Conservation (phyloP, 2,113 vertebrate species). For the Passerina amoena region DNA sequence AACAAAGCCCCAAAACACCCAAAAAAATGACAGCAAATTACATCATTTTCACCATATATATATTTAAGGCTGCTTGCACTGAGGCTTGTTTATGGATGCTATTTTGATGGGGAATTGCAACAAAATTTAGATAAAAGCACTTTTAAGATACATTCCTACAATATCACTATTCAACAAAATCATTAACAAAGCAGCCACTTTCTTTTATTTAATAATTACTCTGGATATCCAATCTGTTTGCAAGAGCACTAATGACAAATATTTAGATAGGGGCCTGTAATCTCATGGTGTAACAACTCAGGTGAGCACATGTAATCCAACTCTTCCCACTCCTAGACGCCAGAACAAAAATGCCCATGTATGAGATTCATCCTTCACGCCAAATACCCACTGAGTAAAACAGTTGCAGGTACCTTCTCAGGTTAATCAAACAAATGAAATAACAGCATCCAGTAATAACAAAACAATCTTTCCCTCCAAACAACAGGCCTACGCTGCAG, state of each 20-base stretch:
- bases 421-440: constrained; percentile 56
- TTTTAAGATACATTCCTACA: neutral
- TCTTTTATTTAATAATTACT: neutral
- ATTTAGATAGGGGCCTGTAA: neutral
- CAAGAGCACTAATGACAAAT: neutral
- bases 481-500: constrained; percentile 5
- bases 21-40: neutral
- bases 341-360: neutral
- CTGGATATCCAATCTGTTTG: neutral
- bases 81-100: neutral
- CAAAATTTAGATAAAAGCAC: neutral
- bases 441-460: constrained; percentile 30
- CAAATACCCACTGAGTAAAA: neutral
- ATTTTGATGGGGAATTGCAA: neutral
- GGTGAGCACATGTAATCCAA: neutral
- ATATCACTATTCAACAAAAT: neutral
- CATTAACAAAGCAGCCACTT: neutral
- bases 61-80: neutral
- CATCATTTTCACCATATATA: accelerated
- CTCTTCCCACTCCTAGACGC: accelerated
- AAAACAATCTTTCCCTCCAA: neutral
- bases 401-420: constrained; percentile 30
- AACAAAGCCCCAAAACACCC: neutral
- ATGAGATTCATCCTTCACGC: constrained; percentile 17
- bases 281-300: neutral